Evolutionary conservation across 2,888 invertebrate species (phyloP), one percentile per base, ranked within the genome.

Genomic region (Glyphotaelius pellucidus): DNA sequence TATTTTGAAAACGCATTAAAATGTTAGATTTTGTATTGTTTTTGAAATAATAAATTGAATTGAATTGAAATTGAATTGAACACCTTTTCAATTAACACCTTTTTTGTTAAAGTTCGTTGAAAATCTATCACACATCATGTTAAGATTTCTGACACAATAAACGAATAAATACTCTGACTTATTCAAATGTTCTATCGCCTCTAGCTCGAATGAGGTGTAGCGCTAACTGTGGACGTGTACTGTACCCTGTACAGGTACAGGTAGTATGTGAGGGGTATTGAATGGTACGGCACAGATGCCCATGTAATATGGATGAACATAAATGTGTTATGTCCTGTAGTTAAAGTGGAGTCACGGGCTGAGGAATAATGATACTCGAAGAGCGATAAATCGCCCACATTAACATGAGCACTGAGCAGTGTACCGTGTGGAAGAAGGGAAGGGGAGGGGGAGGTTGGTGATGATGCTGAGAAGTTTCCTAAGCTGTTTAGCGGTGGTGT

Each of bases 381-480:
- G 4, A 35, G 85, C 38, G 85, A 38, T 85, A 38, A n/a, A 85
- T 85, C 25, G 85, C 38, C n/a, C 85, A 25, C 32, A 81, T 81
- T 32, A 81, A 81, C 32, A 32, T 81, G 31, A 32, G 81, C 30
- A 32, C 15, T 81, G 31, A 32, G 81, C 30, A 32, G 32, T 42
- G 42, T 42, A 42, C 42, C 12, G 14, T 25, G 67, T 25, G 67
- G 5, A 2, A 15, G 52, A n/a, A n/a, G 67, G 19, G 52, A 0
- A 4, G 80, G 12, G 30, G 12, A 3, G 80, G 81, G 81, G 31
- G 3, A 5, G 14, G 32, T 7, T 83, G 15, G 30, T 81, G 32
- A 83, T 30, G 81, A 25, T 83, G 32, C 81, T 32, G 81, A 31
- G 81, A 31, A 31, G 81, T 35, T 31, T 83, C 32, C 81, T 83